Evolutionary conservation across 2,888 invertebrate species (phyloP), one percentile per base, ranked within the genome.

Genomic region (Geotrupes spiniger): DNA sequence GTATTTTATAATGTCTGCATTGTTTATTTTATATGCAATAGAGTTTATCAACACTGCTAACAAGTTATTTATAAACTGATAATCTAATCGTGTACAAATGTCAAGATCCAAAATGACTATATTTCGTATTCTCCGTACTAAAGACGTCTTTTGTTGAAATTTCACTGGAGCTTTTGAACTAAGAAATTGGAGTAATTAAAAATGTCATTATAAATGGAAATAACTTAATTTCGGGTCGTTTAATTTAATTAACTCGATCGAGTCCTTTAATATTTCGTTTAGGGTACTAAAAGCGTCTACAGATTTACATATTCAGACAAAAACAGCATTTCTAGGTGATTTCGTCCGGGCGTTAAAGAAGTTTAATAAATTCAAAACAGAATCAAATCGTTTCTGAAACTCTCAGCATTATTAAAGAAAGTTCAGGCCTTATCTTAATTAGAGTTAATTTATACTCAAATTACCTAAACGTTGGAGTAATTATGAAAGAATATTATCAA

Each of bases 371-470:
- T 39, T 38, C 39, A 39, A 14, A 39, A 26, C 17, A 26, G 6
- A 39, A 39, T 26, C 26, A 39, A 16, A 27, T 27, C 29, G 17
- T 29, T 42, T 31, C 28, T 16, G 42, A 16, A 3, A n/a, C 28
- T 12, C 25, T n/a, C 38, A 21, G 37, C 36, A 37, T 44, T 44
- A 44, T 44, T 44, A 41, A 47, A 42, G n/a, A 52, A 53, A 51
- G 51, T 46, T 49, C 41, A 27, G n/a, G 37, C 44, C 60, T 66
- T 62, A 66, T 63, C 65, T 66, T 62, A 65, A 64, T 65, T 61
- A 53, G 63, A 61, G 58, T 63, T 64, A 64, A 65, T 65, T 65
- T 63, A 63, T 66, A 64, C 67, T 66, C 66, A 55, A 64, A 65
- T 67, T 67, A 66, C 67, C 60, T 57, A 63, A 64, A 62, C 63